Evolutionary conservation across 2,888 invertebrate species (phyloP).

Genomic region (Axea sp.): DNA sequence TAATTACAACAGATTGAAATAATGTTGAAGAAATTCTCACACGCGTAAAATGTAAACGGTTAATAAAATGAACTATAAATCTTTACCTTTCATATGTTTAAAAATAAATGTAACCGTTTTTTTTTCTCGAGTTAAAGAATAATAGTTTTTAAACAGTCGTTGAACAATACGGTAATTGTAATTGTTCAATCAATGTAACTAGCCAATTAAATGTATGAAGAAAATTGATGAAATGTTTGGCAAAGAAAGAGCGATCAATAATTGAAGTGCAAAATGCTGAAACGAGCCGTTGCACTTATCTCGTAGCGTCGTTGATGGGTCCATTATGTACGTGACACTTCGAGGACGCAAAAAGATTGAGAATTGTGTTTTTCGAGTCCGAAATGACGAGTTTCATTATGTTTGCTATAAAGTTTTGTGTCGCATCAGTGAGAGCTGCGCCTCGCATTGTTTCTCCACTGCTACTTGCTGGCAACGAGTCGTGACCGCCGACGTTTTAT

Average conservation of each 20-base stretch:
- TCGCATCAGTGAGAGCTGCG: conserved; percentile 40
- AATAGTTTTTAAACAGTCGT: too few species aligned
- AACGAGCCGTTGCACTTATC: conserved; percentile 10
- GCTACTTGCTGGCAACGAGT: conserved; percentile 61
- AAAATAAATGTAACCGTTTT: too few species aligned
- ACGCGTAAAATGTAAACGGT: too few species aligned
- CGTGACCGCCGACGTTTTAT: conserved; percentile 64
- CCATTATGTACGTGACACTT: conserved; percentile 40
- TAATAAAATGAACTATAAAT: too few species aligned
- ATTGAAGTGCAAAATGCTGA: conserved; percentile 4
- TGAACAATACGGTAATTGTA: too few species aligned
- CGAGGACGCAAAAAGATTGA: conserved; percentile 16
- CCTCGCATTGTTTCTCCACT: conserved; percentile 51
- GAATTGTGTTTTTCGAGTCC: conserved; percentile 25
- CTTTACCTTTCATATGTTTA: too few species aligned
- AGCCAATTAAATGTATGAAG: too few species aligned
- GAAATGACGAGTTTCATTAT: conserved; percentile 55
- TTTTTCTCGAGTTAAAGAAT: too few species aligned
- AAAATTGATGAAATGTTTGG: too few species aligned
- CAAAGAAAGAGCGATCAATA: conserved; percentile 1
- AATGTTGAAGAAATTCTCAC: too few species aligned
- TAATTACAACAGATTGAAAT: too few species aligned
- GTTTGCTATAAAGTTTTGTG: conserved; percentile 43
- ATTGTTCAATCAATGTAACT: too few species aligned
- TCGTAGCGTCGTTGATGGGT: conserved; percentile 23